A percentile compares a stretch with the other conserved stretches of the same genome.
Evolutionary conservation across 2,888 invertebrate genomes (phyloP).

Genomic region (Xylophagus ater): DNA sequence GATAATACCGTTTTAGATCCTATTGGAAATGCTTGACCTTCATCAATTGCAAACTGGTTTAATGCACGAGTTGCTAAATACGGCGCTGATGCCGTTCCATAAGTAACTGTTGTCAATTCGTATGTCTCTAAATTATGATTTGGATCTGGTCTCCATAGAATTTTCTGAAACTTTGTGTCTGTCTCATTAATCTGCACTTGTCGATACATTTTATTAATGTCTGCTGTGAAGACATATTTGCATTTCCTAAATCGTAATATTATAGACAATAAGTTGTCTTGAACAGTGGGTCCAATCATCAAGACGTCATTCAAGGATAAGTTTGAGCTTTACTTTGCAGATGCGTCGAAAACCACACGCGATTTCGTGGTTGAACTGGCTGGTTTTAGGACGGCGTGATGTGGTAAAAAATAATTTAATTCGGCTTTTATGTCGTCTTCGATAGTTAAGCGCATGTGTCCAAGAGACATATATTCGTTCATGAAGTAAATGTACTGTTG

Average conservation of each 20-base stretch:
- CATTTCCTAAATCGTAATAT: constrained; percentile 10
- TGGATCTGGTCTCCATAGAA: constrained; percentile 16
- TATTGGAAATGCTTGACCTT: constrained; percentile 11
- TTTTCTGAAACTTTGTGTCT: constrained; percentile 17
- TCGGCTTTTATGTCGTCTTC: no score
- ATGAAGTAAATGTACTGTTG: no score
- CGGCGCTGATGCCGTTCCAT: constrained; percentile 12
- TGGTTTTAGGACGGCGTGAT: constrained; percentile 1
- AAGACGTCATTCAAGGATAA: constrained; percentile 21
- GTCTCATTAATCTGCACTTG: no score
- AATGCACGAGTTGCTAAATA: constrained; percentile 10
- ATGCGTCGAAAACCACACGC: constrained; percentile 8
- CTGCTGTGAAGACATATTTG: constrained; percentile 18
- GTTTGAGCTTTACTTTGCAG: constrained; percentile 12
- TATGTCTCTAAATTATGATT: no score
- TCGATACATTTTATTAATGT: constrained; percentile 23
- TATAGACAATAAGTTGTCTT: constrained; percentile 17
- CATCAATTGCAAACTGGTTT: no score
- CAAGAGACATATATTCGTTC: no score
- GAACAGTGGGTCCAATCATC: constrained; percentile 20
- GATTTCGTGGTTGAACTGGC: constrained; percentile 11
- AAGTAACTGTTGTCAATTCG: constrained; percentile 5
- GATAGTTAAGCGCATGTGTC: no score
- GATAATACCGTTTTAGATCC: constrained; percentile 8
- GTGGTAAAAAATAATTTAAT: constrained; percentile 3